A percentile compares a stretch with the other conserved stretches of the same genome.
Conservation (phyloP, 2,888 invertebrate species). For the Allacma fusca region DNA sequence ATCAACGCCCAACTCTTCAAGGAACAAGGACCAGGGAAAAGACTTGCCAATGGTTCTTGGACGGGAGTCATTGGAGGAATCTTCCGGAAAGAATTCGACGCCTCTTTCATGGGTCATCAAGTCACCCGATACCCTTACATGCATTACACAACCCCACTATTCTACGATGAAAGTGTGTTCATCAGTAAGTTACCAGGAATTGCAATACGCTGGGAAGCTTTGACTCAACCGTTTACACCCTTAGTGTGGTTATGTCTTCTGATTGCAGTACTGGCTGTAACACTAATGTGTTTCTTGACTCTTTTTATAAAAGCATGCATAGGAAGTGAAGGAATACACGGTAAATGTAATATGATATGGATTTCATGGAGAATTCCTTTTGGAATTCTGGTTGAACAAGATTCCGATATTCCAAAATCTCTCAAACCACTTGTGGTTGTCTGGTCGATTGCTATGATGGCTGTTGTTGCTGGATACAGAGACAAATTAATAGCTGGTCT, state of each 20-base stretch:
- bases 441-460: conserved; percentile 14
- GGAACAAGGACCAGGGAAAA: background rate
- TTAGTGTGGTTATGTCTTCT: background rate
- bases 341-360: background rate
- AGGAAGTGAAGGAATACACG: background rate
- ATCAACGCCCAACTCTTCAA: background rate
- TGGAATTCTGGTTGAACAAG: conserved; percentile 17
- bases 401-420: background rate
- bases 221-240: conserved; percentile 5
- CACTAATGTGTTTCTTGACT: background rate
- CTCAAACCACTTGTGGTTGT: background rate
- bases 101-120: conserved; percentile 38
- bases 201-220: background rate
- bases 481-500: conserved; percentile 18
- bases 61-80: conserved; percentile 30
- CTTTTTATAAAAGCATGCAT: background rate
- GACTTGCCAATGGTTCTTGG: conserved; percentile 1
- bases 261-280: background rate
- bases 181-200: background rate
- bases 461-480: conserved; percentile 1
- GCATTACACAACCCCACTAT: conserved; percentile 24
- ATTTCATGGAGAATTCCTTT: background rate
- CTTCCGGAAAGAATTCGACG: conserved; percentile 19
- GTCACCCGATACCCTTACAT: conserved; percentile 14
- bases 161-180: conserved; percentile 24